Evolutionary conservation across 2,113 vertebrate species (phyloP), one percentile per base, ranked within the genome.

Genomic region (Nestor notabilis): DNA sequence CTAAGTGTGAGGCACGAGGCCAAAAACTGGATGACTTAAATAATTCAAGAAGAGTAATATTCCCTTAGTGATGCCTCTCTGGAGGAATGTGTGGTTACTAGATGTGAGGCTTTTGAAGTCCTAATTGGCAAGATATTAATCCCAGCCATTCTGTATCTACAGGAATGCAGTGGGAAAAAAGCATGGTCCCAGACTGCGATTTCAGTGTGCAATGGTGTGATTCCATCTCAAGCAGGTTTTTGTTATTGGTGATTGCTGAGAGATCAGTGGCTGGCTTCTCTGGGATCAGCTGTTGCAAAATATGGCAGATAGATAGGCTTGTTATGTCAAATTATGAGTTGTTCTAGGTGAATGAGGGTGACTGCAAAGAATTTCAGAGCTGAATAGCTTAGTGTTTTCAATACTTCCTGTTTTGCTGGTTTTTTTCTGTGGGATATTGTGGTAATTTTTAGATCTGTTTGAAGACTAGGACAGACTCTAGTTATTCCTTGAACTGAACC

Each of bases 11-110:
- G 74, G 81, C 77, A 80, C 0, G 17, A 92, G 70, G 81, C 93
- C 81, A 91, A 85, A 87, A 96, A 53, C 83, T 89, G 83, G 28
- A 79, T 75, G 56, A 74, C 66, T 91, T 93, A 46, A 95, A 93
- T 93, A 87, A 93, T 91, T 89, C 74, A 95, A 83, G 89, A 87
- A 72, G 50, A 95, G 52, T 83, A 78, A 93, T 87, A 68, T 29
- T 87, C 65, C 69, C 61, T 49, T 46, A 87, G 70, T 66, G 61
- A 69, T 89, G 53, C 41, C 66, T 95, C 65, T 91, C 89, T 95
- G 58, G 81, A 92, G 78, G n/a, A 82, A 91, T 50, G 37, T 69
- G 31, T 76, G 41, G 83, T 75, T 91, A 75, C 56, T 92, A 37
- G 0, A 37, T 79, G 43, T 58, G 75, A 91, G 58, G 63, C 66